Evolutionary conservation across 2,797 vertebrate species (phyloP).

Genomic region (Loris lydekkerianus): DNA sequence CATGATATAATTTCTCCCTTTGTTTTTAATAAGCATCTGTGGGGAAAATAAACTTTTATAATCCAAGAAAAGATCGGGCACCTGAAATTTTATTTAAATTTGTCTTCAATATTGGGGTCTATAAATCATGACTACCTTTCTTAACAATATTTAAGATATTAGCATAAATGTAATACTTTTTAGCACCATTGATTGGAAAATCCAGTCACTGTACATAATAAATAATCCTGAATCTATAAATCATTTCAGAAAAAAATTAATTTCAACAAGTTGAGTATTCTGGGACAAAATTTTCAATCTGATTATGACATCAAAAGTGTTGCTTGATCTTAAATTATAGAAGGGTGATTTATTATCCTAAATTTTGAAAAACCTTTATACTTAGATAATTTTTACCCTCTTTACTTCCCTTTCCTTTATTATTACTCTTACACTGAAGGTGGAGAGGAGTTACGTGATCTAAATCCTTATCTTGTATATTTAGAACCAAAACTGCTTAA

Average conservation of each 20-base stretch:
- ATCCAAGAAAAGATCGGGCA: neutral
- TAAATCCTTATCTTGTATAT: constrained; percentile 11
- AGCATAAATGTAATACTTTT: constrained; percentile 51
- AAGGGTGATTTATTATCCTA: constrained; percentile 29
- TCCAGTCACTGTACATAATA: constrained; percentile 28
- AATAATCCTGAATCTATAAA: constrained; percentile 11
- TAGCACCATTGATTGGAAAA: constrained; percentile 3
- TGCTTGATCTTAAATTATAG: constrained; percentile 49
- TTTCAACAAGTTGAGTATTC: constrained; percentile 24
- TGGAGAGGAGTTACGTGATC: neutral
- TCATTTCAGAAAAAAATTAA: constrained; percentile 1
- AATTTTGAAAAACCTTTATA: constrained; percentile 27
- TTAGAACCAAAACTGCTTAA: constrained; percentile 35
- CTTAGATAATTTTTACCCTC: neutral
- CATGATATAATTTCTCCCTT: neutral
- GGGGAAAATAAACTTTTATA: constrained; percentile 43
- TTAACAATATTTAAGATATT: constrained; percentile 53
- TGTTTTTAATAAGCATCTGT: neutral
- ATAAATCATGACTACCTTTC: constrained; percentile 31
- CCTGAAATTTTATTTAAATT: constrained; percentile 58
- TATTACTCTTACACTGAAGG: neutral
- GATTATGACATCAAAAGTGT: constrained; percentile 9
- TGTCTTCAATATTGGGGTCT: constrained; percentile 15
- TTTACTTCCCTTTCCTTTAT: neutral
- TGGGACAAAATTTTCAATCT: neutral